Conservation (phyloP, 2,797 vertebrate species). For the Okamejei kenojei region DNA sequence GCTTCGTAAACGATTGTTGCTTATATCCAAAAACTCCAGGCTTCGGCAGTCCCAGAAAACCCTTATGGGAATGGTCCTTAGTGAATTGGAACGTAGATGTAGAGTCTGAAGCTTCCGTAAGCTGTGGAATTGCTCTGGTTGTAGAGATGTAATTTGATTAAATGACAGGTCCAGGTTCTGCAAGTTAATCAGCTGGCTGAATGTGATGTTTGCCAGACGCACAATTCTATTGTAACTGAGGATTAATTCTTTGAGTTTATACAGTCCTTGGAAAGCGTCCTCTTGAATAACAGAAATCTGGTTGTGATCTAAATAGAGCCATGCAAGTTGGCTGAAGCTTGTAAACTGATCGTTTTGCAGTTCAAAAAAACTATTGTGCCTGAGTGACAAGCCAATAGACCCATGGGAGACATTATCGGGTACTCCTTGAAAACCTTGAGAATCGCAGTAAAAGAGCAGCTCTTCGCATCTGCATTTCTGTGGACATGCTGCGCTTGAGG, state of each 20-base stretch:
- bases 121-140: constrained; percentile 93
- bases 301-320: constrained; percentile 98
- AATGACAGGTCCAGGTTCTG: constrained; percentile 98
- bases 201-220: constrained; percentile 99
- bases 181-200: constrained; percentile 98
- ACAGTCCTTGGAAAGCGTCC: constrained; percentile 97
- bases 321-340: constrained; percentile 94
- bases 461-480: constrained; percentile 99
- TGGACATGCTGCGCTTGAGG: constrained; percentile 95
- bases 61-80: constrained; percentile 91
- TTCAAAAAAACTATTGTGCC: constrained; percentile 93
- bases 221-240: constrained; percentile 98
- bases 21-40: constrained; percentile 93
- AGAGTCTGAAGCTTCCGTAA: constrained; percentile 94
- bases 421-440: constrained; percentile 92
- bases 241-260: constrained; percentile 97
- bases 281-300: constrained; percentile 92
- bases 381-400: constrained; percentile 92
- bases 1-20: constrained; percentile 93
- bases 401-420: constrained; percentile 93
- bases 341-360: constrained; percentile 95
- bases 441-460: constrained; percentile 99
- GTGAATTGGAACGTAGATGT: constrained; percentile 90
- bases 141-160: constrained; percentile 93
- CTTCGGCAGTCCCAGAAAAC: constrained; percentile 98